These are phyloP conservation scores for Mohoua ochrocephala DNA, from an alignment of 2,113 vertebrate species.

Conservation along the genomic window DNA sequence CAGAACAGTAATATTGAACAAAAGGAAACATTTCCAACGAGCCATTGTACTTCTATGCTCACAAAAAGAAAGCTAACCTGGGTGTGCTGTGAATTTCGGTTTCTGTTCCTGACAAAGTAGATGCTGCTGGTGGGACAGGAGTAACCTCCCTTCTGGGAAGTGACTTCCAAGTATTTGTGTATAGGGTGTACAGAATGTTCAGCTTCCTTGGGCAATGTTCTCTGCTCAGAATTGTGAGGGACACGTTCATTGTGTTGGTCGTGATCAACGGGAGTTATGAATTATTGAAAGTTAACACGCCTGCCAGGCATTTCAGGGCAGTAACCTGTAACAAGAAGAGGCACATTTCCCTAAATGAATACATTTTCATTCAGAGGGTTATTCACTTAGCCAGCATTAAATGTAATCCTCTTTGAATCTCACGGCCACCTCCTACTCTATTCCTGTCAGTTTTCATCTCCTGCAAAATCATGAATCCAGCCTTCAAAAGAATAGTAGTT, in stretches of 20 bases:
- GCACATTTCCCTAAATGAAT: slow-evolving; percentile 51
- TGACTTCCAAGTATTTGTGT: slow-evolving; percentile 17
- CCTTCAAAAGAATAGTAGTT: slow-evolving; percentile 60
- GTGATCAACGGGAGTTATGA: slow-evolving; percentile 34
- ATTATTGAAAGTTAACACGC: slow-evolving; percentile 21
- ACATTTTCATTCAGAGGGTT: slow-evolving; percentile 39
- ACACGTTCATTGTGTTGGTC: background rate
- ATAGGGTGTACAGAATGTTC: background rate
- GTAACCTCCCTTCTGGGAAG: background rate
- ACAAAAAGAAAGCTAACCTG: background rate
- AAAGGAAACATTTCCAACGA: background rate
- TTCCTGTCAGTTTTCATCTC: slow-evolving; percentile 61
- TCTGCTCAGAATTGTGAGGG: background rate
- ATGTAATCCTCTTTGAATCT: slow-evolving; percentile 61
- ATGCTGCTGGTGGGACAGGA: background rate
- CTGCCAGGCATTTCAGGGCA: slow-evolving; percentile 49
- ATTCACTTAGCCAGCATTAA: slow-evolving; percentile 66
- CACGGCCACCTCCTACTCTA: slow-evolving; percentile 20
- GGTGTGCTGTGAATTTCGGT: background rate
- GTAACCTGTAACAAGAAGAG: slow-evolving; percentile 35
- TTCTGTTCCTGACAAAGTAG: background rate
- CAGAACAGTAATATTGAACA: background rate
- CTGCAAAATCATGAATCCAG: slow-evolving; percentile 56
- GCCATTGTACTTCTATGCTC: background rate
- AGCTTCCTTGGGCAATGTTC: slow-evolving; percentile 21